Evolutionary conservation across 2,113 vertebrate genomes (phyloP), one percentile per base, ranked within the genome.

Genomic region (Nettapus auritus): DNA sequence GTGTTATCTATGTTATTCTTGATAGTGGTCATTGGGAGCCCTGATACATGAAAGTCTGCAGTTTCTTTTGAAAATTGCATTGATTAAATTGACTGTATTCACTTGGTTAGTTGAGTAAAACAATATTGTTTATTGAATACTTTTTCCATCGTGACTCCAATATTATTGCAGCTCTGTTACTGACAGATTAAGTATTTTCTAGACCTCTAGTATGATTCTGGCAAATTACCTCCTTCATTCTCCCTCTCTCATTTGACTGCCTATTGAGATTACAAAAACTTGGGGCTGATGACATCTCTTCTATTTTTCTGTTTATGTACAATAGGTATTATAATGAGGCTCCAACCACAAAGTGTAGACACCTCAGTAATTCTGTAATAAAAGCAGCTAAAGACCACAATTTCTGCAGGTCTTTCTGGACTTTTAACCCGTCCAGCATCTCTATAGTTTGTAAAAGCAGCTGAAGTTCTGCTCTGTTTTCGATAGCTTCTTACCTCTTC

Each of bases 101-200:
- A 75, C 12, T 25, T 25, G 13, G 34, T 78, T 28, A 78, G 20
- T 52, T 34, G 77, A 15, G 26, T 63, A 79, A 89, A n/a, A 13
- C 16, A 38, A 31, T 36, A 46, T 1, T 44, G 12, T 56, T 55
- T 75, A 52, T 19, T 46, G 21, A 73, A 80, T 19, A 87, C 52
- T 38, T 20, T 62, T 53, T 53, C 8, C 13, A 69, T 13, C 0
- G 0, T 22, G 50, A 82, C 50, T 69, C 33, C 46, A 46, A 1
- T 62, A 64, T 83, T 42, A 52, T 29, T 48, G 28, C 48, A 74
- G 2, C 13, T 89, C 76, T 48, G 26, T 50, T 48, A 71, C 21
- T 23, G 33, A 48, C 46, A 48, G 44, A 46, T 17, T 44, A 48
- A 48, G 46, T 22, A 21, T 48, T 48, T 48, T 48, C 46, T 48